A percentile compares a stretch with the other conserved stretches of the same genome.
Evolutionary conservation across 2,888 invertebrate species (phyloP).

Genomic region (Ryuthela nishihirai): DNA sequence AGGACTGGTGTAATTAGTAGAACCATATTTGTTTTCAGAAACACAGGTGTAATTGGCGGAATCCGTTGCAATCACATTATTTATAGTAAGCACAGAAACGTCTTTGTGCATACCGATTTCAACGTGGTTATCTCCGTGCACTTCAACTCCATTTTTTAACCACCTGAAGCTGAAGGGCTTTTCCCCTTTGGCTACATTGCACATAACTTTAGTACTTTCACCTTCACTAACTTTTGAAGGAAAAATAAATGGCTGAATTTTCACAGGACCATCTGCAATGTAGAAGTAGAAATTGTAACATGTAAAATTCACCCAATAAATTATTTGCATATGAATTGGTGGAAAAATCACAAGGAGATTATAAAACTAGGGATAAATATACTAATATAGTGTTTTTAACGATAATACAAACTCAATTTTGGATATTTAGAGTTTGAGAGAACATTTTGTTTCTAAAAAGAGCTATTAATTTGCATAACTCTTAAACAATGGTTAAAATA

Average conservation of each 20-base stretch:
- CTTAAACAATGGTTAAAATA: no score
- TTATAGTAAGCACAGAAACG: conserved; percentile 20
- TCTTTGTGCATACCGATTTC: conserved; percentile 8
- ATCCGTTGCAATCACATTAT: conserved; percentile 8
- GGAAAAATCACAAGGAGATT: no score
- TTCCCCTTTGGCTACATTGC: conserved; percentile 58
- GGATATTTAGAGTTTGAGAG: no score
- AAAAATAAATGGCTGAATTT: conserved; percentile 74
- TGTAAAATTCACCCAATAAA: no score
- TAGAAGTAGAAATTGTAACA: background rate
- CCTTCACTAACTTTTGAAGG: conserved; percentile 75
- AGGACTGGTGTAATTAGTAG: conserved; percentile 3
- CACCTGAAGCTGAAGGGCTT: conserved; percentile 20
- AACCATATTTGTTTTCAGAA: conserved; percentile 10
- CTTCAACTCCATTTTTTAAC: conserved; percentile 9
- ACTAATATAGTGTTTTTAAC: no score
- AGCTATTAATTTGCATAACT: no score
- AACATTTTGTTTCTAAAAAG: no score
- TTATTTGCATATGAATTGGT: no score
- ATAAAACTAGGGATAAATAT: no score
- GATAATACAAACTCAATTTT: no score
- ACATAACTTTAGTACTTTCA: conserved; percentile 82
- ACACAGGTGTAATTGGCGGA: conserved; percentile 27
- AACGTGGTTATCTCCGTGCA: background rate
- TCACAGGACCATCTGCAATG: conserved; percentile 19